Percentiles rank a stretch among this genome's conserved stretches.
Conservation (phyloP, 2,113 vertebrate genomes). For the Cheilinus undulatus region DNA sequence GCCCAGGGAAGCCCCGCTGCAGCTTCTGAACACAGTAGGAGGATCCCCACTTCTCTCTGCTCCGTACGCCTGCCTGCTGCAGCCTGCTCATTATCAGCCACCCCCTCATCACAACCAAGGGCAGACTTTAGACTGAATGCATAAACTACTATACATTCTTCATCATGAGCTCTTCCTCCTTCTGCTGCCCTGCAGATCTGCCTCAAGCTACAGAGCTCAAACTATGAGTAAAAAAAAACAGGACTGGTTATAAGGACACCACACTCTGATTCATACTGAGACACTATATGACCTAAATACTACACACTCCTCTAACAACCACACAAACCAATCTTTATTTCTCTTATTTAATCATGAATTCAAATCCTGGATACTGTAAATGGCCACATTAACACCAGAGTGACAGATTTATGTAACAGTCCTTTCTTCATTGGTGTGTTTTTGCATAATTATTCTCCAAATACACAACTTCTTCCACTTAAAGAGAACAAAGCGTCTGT, state of each 20-base stretch:
- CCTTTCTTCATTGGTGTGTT: neutral
- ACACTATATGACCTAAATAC: too few species aligned
- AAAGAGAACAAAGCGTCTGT: neutral
- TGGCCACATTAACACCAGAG: too few species aligned
- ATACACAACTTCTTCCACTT: neutral
- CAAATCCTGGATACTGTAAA: too few species aligned
- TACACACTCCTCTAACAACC: too few species aligned
- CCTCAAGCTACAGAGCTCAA: neutral
- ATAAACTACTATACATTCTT: neutral
- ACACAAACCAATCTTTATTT: too few species aligned
- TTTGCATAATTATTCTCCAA: too few species aligned
- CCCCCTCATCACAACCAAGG: conserved; percentile 24
- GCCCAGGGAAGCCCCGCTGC: conserved; percentile 67
- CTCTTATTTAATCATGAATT: too few species aligned
- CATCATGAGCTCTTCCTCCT: neutral
- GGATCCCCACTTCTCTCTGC: conserved; percentile 37
- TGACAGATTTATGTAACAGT: neutral
- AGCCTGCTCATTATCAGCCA: neutral
- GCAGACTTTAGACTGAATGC: conserved; percentile 27
- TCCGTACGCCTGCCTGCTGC: conserved; percentile 40
- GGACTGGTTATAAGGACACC: neutral
- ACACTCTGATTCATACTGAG: neutral
- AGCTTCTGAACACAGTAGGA: conserved; percentile 47
- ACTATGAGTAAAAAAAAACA: too few species aligned
- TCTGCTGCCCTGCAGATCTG: neutral